Evolutionary conservation across 2,113 vertebrate species (phyloP).

Genomic region (Gnathonemus longibarbis): DNA sequence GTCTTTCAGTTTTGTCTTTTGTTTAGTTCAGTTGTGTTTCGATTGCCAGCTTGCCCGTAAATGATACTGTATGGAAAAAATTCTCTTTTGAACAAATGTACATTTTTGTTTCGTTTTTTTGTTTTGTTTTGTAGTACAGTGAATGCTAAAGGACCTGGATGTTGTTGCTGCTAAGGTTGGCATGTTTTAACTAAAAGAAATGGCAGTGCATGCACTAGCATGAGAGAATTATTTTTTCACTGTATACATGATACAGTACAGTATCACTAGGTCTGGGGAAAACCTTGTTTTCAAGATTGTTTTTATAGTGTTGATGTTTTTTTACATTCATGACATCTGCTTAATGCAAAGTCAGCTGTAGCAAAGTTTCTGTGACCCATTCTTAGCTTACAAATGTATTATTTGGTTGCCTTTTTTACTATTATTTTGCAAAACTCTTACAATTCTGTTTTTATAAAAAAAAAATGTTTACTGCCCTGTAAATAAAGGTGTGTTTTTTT

Average conservation of each 20-base stretch:
- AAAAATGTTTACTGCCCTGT: constrained; percentile 83
- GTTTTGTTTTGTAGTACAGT: constrained; percentile 67
- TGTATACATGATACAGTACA: constrained; percentile 51
- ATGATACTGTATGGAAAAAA: constrained; percentile 70
- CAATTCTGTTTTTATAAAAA: constrained; percentile 63
- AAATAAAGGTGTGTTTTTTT: constrained; percentile 79
- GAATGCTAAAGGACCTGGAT: constrained; percentile 72
- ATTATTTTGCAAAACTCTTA: constrained; percentile 49
- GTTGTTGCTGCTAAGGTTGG: constrained; percentile 76
- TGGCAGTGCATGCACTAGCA: constrained; percentile 72
- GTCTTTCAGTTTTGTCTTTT: constrained; percentile 57
- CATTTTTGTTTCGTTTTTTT: constrained; percentile 69
- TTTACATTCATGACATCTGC: constrained; percentile 38
- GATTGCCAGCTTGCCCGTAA: constrained; percentile 68
- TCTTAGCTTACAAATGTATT: constrained; percentile 41
- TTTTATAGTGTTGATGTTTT: constrained; percentile 37
- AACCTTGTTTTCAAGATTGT: constrained; percentile 41
- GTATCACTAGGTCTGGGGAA: constrained; percentile 53
- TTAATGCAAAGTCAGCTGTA: constrained; percentile 48
- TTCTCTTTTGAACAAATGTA: constrained; percentile 76
- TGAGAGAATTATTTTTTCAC: constrained; percentile 54
- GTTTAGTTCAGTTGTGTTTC: constrained; percentile 29
- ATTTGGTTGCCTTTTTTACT: constrained; percentile 67
- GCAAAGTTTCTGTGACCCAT: constrained; percentile 43
- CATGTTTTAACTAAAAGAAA: constrained; percentile 57